Evolutionary conservation across 2,888 invertebrate genomes (phyloP), one percentile per base, ranked within the genome.

Genomic region (Synanthedon myopaeformis): DNA sequence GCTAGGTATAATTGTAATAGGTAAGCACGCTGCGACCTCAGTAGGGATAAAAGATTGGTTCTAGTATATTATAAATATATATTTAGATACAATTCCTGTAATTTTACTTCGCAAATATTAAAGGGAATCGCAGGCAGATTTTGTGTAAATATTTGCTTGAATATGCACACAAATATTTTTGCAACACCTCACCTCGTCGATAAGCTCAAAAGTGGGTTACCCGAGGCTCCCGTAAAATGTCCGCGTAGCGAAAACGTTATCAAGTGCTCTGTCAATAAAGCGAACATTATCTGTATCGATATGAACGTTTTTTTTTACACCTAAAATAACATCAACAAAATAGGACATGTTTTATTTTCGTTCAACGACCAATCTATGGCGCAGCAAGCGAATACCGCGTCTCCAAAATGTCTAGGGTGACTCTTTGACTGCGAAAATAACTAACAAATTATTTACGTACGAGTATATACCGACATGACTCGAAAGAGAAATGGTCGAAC

Each of bases 191-290:
- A 51, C 51, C 45, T 42, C 45, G 51, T 35, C 28, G 85, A 87
- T 86, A 86, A 77, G 70, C 58, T 56, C 72, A 49, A 52, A 84
- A 73, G 74, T 86, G 82, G 86, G 85, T 83, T 82, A 82, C 35
- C 35, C 35, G 10, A 35, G 35, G 79, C 78, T 79, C 77, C 82
- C 69, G 76, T 79, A 76, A 70, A 76, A 65, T 70, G 68, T 72
- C 74, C 74, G 72, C 68, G 74, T 69, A 74, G 72, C 77, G 79
- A 76, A 86, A 49, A 86, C 80, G 78, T 82, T 84, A 81, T 86
- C 83, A 82, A 80, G 79, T 78, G 75, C 62, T 76, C 65, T 69
- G 75, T 76, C 72, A 81, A 81, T 72, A 79, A 73, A 67, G 83
- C 83, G 61, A 82, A 79, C 76, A 35, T 74, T 45, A 45, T 45